Evolutionary conservation across 2,888 invertebrate genomes (phyloP).

Genomic region (Xanthorhoe designata): DNA sequence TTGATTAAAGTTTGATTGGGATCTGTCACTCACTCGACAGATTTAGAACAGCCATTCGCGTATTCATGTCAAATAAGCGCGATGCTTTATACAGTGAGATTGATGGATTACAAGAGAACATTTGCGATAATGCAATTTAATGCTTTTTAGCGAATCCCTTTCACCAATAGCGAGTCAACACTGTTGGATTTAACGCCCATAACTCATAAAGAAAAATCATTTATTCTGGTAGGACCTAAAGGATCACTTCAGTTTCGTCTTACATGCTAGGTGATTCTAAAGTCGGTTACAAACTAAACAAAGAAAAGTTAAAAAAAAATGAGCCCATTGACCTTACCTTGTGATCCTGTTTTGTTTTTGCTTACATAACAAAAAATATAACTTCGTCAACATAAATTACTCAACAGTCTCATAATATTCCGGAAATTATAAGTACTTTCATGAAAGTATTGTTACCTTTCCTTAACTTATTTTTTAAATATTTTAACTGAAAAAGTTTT

Average conservation of each 20-base stretch:
- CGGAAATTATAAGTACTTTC: not conserved
- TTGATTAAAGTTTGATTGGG: conserved; percentile 82
- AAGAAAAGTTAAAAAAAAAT: not conserved
- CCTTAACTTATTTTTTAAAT: conserved; percentile 5
- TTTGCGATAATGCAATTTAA: not conserved
- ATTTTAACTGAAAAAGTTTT: conserved; percentile 3
- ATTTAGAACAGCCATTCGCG: conserved; percentile 55
- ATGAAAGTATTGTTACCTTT: conserved; percentile 6
- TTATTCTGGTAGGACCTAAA: too few relatives aligned
- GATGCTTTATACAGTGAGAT: conserved; percentile 36
- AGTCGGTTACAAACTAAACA: too few relatives aligned
- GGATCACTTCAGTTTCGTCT: too few relatives aligned
- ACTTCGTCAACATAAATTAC: not conserved
- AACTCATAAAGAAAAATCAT: not conserved
- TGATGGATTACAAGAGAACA: not conserved
- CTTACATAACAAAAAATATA: not conserved
- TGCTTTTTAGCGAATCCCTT: not conserved
- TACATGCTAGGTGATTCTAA: too few relatives aligned
- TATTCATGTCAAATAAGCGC: conserved; percentile 60
- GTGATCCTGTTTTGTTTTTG: conserved; percentile 17
- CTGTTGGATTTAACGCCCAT: not conserved
- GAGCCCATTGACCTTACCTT: not conserved
- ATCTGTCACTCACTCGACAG: conserved; percentile 70
- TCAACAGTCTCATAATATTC: not conserved
- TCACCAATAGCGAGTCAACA: not conserved